Evolutionary conservation across 1,140 invertebrate species (phyloP).

Genomic region (Parapsyche elsis): DNA sequence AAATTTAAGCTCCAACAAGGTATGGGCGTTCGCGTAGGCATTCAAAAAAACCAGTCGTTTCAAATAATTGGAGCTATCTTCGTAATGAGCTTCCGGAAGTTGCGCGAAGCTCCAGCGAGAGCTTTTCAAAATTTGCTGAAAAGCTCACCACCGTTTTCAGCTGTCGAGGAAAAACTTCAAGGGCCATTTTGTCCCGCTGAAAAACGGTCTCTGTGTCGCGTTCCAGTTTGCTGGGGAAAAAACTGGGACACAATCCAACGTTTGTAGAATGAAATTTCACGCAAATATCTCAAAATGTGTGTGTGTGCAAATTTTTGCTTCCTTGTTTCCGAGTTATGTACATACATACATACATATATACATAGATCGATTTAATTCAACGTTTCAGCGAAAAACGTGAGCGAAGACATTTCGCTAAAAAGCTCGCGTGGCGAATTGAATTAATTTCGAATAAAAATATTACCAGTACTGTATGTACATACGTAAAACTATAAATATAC

Average conservation of each 20-base stretch:
- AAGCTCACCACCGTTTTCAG: not conserved
- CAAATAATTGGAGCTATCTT: not conserved
- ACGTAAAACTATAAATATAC: slow-evolving; percentile 3
- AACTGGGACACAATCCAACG: not conserved
- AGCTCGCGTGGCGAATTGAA: slow-evolving; percentile 4
- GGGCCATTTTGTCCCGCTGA: not conserved
- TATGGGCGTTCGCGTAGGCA: no score
- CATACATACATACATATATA: not conserved
- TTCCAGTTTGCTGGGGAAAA: not conserved
- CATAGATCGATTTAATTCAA: not conserved
- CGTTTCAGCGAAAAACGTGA: not conserved
- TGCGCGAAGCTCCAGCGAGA: not conserved
- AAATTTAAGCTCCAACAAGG: no score
- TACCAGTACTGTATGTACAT: not conserved
- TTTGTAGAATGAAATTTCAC: no score
- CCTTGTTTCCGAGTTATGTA: not conserved
- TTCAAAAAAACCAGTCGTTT: not conserved
- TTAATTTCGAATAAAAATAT: not conserved
- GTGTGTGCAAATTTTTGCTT: no score
- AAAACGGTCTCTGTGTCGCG: not conserved
- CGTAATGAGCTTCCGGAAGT: not conserved
- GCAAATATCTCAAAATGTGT: no score
- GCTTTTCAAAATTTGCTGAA: not conserved
- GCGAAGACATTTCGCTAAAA: slow-evolving; percentile 17
- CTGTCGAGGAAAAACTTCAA: not conserved